Base-by-base conservation (phyloP, 92 coral and sea anemone genomes). In the Heliopora coerulea region DNA sequence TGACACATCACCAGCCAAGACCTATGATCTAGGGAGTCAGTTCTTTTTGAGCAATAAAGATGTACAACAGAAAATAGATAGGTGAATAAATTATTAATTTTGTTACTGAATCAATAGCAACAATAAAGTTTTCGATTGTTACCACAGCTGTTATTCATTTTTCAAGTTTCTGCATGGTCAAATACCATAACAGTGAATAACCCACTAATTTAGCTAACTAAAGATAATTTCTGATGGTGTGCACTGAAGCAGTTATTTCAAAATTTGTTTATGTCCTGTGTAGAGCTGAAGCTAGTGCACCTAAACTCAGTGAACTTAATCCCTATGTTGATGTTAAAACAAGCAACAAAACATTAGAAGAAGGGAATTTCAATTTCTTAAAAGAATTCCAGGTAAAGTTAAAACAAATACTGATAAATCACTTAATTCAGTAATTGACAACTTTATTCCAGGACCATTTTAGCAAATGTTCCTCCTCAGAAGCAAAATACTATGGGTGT, bases 321-420 rank as follows among this genome's bases (percentile, higher is more conserved):
- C 98, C 98, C 0, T 90, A 93, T 81, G 98, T 93, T 14, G 78
- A 83, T n/a, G 91, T 93, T 14, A 80, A 88, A 64, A 84, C 86
- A 54, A 34, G 76, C 78, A 68, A 75, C 73, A 34, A 49, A 28
- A 63, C 84, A 40, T 82, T 93, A 46, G 86, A 79, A 13, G 75
- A 82, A 41, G 75, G 59, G 11, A 67, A 85, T 54, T 70, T 89
- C 20, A 79, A 61, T 59, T 89, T 93, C 56, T 54, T 93, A 48
- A 81, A 81, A 27, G 90, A 86, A 57, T 93, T 85, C 40, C 98
- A 93, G 96, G 98, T 89, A 67, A 24, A 24, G n/a, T n/a, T n/a
- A n/a, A n/a, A n/a, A n/a, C n/a, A n/a, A n/a, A n/a, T n/a, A n/a
- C n/a, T n/a, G n/a, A n/a, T n/a, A n/a, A n/a, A n/a, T n/a, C n/a